phyloP scores from a whole-genome alignment of 1,140 invertebrate species.

The Paraescarpia echinospica region DNA sequence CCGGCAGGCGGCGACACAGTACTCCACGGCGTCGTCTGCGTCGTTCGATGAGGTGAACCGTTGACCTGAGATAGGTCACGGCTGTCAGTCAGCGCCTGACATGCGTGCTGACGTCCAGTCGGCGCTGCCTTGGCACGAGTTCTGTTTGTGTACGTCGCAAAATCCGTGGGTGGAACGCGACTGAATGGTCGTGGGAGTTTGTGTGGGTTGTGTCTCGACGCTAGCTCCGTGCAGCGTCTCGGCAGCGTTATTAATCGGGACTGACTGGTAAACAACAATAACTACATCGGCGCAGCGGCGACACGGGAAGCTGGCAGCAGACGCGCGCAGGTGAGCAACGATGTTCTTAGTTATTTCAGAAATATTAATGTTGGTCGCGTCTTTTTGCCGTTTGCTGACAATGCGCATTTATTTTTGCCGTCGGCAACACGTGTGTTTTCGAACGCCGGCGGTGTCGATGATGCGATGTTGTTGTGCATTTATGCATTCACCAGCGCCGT shows the following conservation, averaged over 20 bases:
- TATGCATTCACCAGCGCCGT: not conserved
- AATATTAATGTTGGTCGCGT: not conserved
- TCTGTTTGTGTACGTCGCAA: not conserved
- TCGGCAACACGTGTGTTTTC: not conserved
- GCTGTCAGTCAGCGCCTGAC: slow-evolving; percentile 2
- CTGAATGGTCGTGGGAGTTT: slow-evolving; percentile 3
- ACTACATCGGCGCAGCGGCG: not conserved
- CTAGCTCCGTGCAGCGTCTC: not conserved
- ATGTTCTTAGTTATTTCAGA: not conserved
- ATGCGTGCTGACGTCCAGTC: slow-evolving; percentile 3
- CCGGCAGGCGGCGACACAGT: slow-evolving; percentile 1
- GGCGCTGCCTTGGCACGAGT: not conserved
- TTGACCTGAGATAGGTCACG: not conserved
- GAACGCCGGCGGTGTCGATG: not conserved
- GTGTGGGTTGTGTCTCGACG: not conserved
- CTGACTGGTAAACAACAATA: slow-evolving; percentile 3
- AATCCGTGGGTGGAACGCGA: slow-evolving; percentile 3
- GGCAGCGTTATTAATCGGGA: not conserved
- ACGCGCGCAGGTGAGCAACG: not conserved
- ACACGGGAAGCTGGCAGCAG: not conserved
- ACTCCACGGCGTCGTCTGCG: not conserved
- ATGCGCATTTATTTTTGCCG: not conserved
- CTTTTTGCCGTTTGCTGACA: not conserved
- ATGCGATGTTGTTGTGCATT: not conserved
- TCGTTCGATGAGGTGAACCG: not conserved